These are phyloP conservation scores for Ptychochromis oligacanthus DNA, from an alignment of 2,113 vertebrate species.

Conservation along the genomic window DNA sequence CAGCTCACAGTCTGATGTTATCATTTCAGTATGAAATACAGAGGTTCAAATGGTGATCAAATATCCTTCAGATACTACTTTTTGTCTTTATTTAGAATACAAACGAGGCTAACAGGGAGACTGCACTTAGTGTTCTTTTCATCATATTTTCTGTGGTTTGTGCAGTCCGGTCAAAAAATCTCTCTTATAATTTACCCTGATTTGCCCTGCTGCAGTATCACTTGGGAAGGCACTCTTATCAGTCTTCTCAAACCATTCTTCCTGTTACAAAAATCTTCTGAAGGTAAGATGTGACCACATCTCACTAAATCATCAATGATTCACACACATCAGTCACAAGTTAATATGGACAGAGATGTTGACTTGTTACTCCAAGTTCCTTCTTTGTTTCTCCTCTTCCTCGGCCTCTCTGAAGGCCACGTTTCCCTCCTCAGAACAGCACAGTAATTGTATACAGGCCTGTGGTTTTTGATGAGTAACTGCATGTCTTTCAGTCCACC, in stretches of 20 bases:
- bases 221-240: too few species aligned
- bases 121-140: too few species aligned
- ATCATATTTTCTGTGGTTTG: too few species aligned
- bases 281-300: background rate
- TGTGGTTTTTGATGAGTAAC: conserved; percentile 36
- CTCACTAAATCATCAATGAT: background rate
- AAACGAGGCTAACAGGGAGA: too few species aligned
- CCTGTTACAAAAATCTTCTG: background rate
- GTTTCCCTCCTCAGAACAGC: background rate
- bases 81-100: too few species aligned
- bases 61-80: too few species aligned
- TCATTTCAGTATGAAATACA: too few species aligned
- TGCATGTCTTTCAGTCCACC: background rate
- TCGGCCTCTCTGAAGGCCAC: background rate
- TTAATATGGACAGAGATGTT: background rate
- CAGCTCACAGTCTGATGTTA: too few species aligned
- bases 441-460: conserved; percentile 28
- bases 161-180: too few species aligned
- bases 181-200: too few species aligned
- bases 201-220: too few species aligned
- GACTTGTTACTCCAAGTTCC: background rate
- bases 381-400: background rate
- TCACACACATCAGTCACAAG: background rate
- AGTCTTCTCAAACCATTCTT: background rate
- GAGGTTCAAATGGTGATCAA: too few species aligned